Conservation (phyloP, 2,797 vertebrate species). For the Pipistrellus pygmaeus region DNA sequence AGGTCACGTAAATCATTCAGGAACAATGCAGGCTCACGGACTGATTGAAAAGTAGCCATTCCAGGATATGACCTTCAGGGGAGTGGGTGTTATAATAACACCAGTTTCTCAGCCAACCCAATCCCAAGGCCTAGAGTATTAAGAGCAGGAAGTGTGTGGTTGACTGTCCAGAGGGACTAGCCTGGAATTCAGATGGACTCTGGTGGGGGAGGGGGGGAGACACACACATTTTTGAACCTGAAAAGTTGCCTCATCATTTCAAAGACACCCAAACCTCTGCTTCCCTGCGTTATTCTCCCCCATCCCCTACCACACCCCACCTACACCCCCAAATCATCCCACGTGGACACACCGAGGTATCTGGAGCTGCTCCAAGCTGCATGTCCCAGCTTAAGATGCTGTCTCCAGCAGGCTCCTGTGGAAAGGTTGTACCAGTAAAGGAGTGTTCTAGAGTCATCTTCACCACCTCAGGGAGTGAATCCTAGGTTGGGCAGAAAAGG, state of each 20-base stretch:
- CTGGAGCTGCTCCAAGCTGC: not conserved
- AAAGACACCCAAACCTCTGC: not conserved
- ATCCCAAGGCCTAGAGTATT: not conserved
- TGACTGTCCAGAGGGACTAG: too few relatives aligned
- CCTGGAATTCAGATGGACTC: not conserved
- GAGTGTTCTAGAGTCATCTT: not conserved
- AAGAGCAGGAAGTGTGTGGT: not conserved
- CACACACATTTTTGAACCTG: not conserved
- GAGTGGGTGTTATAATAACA: accelerated
- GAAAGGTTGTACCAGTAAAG: not conserved
- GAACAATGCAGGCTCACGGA: not conserved
- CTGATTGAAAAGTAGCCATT: not conserved
- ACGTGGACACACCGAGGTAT: accelerated
- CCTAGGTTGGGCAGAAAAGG: not conserved
- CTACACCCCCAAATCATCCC: not conserved
- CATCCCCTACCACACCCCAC: too few relatives aligned
- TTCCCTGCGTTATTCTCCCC: not conserved
- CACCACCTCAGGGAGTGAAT: not conserved
- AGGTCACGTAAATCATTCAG: not conserved
- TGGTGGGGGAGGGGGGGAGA: accelerated
- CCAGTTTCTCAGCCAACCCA: not conserved
- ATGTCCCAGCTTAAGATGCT: accelerated
- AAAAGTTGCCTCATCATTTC: not conserved
- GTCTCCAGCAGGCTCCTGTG: slow-evolving; percentile 29
- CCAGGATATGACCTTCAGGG: not conserved